Evolutionary conservation across 2,888 invertebrate genomes (phyloP).

Genomic region (Buathra laborator): DNA sequence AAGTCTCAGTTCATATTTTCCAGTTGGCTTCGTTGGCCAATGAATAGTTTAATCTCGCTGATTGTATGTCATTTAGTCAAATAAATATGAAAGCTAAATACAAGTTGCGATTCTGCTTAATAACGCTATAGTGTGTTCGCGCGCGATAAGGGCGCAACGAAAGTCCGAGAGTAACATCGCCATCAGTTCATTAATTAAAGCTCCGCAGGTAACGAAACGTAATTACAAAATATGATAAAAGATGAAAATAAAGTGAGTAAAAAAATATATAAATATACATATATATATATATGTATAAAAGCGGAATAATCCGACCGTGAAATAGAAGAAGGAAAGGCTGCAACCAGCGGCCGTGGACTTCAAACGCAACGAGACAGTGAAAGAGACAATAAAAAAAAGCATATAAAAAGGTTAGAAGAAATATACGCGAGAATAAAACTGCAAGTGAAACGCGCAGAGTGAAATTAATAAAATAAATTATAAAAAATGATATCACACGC

Average conservation of each 20-base stretch:
- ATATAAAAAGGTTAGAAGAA: background rate
- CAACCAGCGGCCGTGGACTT: background rate
- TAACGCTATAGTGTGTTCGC: background rate
- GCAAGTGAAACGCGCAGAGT: slow-evolving; percentile 30
- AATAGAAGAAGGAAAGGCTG: background rate
- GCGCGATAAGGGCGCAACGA: background rate
- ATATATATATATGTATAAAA: background rate
- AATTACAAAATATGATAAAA: slow-evolving; percentile 18
- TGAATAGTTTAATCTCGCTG: too few relatives aligned
- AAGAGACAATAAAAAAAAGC: slow-evolving; percentile 20
- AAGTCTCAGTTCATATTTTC: too few relatives aligned
- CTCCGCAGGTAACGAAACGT: slow-evolving; percentile 16
- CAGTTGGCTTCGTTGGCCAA: too few relatives aligned
- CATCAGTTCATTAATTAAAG: slow-evolving; percentile 29
- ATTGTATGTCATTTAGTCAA: background rate
- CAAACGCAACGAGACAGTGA: background rate
- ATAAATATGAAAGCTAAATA: background rate
- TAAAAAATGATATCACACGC: background rate
- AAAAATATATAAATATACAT: too few relatives aligned
- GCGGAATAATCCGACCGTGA: background rate
- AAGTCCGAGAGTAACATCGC: background rate
- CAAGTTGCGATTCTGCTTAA: background rate
- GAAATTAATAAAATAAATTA: slow-evolving; percentile 23
- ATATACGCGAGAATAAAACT: slow-evolving; percentile 8
- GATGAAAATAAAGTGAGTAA: background rate